Base-by-base conservation (phyloP, 2,797 vertebrate species). In the Periparus ater region DNA sequence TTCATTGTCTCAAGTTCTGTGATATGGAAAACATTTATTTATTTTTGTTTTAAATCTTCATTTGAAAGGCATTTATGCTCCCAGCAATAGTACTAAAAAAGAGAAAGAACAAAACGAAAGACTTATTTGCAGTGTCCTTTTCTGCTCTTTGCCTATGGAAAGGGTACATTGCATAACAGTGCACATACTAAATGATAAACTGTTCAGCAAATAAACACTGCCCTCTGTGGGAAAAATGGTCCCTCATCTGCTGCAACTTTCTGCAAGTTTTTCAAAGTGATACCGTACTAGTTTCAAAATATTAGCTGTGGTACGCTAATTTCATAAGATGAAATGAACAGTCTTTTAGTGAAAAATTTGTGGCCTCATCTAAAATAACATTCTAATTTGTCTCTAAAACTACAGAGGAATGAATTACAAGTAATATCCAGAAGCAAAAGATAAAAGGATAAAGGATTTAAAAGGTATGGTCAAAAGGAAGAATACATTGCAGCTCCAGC, bases 201-300 rank as follows among this genome's bases (percentile, higher is more conserved):
- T 76, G 29, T 97, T 97, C 55, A 62, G 88, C 95, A 97, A 97
- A 96, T 73, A 95, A 95, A 98, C 85, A 98, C 92, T 98, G 97
- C 98, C 97, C 97, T 97, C 97, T 98, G 82, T 97, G 93, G 98
- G 97, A 60, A 60, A 92, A 96, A 78, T 22, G 3, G 11, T 27
- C 20, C 5, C 13, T 91, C 44, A 19, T 82, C 44, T 4, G 7
- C 17, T 42, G 17, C 14, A 50, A 32, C 5, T 36, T 83, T 78
- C 45, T 23, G 26, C 34, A 88, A 27, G 9, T 17, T 75, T 81
- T 34, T 57, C 53, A 17, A 17, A 42, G 2, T 10, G 14, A 40
- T 72, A 22, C 38, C 10, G 3, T 5, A 29, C 20, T 36, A 44
- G 10, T 17, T 26, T 17, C 38, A 57, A 85, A 86, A 88, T 70